These are phyloP conservation scores for Cyprinella venusta DNA, from an alignment of 2,797 vertebrate species.

Conservation along the genomic window DNA sequence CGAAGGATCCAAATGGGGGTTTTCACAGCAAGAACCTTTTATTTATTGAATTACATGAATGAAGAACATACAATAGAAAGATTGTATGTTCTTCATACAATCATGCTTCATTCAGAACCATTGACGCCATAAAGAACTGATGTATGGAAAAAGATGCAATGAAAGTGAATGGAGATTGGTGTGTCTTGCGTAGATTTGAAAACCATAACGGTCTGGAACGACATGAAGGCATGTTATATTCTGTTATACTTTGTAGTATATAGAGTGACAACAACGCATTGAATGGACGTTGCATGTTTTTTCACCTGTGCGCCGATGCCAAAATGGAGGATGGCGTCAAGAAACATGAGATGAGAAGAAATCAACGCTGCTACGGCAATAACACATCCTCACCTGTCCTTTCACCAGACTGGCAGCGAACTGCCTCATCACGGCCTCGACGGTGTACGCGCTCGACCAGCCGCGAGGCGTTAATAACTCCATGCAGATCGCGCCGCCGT, in stretches of 20 bases:
- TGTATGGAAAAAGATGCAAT: constrained; percentile 2
- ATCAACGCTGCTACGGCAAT: constrained; percentile 6
- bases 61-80: neutral
- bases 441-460: constrained; percentile 99
- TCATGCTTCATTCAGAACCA: neutral
- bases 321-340: constrained; percentile 37
- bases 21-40: neutral
- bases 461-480: constrained; percentile 98
- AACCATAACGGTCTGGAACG: neutral
- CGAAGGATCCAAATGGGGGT: neutral
- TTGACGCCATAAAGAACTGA: neutral
- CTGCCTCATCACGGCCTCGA: constrained; percentile 99
- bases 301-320: constrained; percentile 25
- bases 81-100: neutral
- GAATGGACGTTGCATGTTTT: neutral
- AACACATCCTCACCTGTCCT: constrained; percentile 91
- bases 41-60: neutral
- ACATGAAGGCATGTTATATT: neutral
- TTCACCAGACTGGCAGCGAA: constrained; percentile 98
- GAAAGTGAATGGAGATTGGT: neutral
- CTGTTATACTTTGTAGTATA: neutral
- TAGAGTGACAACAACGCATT: neutral
- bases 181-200: neutral
- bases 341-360: constrained; percentile 17
- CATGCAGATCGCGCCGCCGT: constrained; percentile 99